phyloP scores from a whole-genome alignment of 1,140 invertebrate species.

The Penaeus chinensis region DNA sequence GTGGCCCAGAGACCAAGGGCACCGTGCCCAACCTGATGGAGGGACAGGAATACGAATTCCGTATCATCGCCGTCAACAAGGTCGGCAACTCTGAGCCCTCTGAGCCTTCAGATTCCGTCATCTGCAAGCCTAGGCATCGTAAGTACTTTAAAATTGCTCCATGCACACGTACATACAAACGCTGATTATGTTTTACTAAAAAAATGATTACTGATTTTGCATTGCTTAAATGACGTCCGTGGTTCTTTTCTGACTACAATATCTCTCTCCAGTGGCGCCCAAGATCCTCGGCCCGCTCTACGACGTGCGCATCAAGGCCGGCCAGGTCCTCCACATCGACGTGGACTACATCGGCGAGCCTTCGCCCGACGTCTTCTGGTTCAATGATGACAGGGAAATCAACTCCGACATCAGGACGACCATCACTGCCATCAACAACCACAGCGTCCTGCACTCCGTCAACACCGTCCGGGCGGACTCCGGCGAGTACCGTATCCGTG shows the following conservation, averaged over 20 bases:
- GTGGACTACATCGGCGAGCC: conserved; percentile 94
- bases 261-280: conserved; percentile 78
- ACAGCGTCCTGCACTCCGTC: conserved; percentile 90
- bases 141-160: conserved; percentile 67
- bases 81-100: conserved; percentile 92
- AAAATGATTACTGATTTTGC: neutral
- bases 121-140: conserved; percentile 85
- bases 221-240: neutral
- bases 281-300: conserved; percentile 91
- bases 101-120: conserved; percentile 89
- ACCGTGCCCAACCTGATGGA: conserved; percentile 89
- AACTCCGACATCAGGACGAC: conserved; percentile 80
- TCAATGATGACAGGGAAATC: conserved; percentile 79
- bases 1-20: conserved; percentile 79
- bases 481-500: conserved; percentile 82
- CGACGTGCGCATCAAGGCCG: conserved; percentile 89
- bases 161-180: neutral
- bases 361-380: conserved; percentile 87
- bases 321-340: conserved; percentile 91
- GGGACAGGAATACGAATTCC: conserved; percentile 96
- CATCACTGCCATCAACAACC: conserved; percentile 88
- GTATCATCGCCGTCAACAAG: conserved; percentile 94
- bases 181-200: neutral
- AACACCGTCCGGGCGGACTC: conserved; percentile 87
- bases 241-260: neutral